These are phyloP conservation scores for Hyla sarda DNA, from an alignment of 2,113 vertebrate genomes.

Conservation along the genomic window DNA sequence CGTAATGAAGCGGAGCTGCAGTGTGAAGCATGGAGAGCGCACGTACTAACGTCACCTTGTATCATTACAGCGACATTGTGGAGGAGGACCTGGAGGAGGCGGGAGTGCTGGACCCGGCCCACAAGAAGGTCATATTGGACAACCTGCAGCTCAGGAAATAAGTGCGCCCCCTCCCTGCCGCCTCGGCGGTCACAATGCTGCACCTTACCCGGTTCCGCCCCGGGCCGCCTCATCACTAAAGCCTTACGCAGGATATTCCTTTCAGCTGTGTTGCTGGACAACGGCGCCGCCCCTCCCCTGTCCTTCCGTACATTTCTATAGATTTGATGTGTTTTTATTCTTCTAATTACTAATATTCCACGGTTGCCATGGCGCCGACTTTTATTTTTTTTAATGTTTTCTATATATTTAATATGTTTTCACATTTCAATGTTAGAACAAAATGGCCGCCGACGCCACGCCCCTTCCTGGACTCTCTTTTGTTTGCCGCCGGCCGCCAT, in stretches of 20 bases:
- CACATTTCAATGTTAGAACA: constrained; percentile 25
- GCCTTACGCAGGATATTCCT: constrained; percentile 36
- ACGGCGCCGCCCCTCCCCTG: neutral
- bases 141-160: constrained; percentile 85
- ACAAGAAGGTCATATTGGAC: constrained; percentile 88
- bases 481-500: neutral
- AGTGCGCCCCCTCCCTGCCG: neutral
- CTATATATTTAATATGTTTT: constrained; percentile 19
- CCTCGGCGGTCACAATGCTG: neutral
- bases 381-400: neutral
- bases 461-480: neutral
- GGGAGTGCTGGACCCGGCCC: constrained; percentile 85
- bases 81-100: constrained; percentile 96
- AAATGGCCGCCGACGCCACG: constrained; percentile 13
- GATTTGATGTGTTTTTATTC: neutral
- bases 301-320: constrained; percentile 25
- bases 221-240: neutral
- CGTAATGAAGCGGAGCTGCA: neutral
- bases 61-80: constrained; percentile 87
- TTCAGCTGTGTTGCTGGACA: constrained; percentile 18
- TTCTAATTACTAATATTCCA: neutral
- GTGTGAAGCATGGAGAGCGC: neutral
- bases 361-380: neutral
- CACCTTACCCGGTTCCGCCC: neutral
- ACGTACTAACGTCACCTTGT: neutral